These are phyloP conservation scores for Chironomus striatipennis DNA, from an alignment of 1,140 invertebrate species.

Conservation along the genomic window DNA sequence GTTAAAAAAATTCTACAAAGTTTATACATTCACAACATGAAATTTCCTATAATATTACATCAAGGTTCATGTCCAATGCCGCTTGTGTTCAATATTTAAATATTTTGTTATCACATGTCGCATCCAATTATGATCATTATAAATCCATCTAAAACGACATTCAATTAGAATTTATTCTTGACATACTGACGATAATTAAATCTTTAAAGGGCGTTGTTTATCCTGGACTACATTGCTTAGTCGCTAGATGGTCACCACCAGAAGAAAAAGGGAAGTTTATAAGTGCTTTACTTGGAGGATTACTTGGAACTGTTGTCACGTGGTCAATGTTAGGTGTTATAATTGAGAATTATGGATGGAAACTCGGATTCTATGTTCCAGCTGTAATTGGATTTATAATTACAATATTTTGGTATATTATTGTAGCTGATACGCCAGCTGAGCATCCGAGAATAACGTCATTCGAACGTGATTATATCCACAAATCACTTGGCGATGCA, in stretches of 20 bases:
- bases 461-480: slow-evolving; percentile 67
- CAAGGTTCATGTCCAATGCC: too few species aligned
- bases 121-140: too few species aligned
- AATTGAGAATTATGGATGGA: slow-evolving; percentile 58
- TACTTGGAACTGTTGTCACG: slow-evolving; percentile 67
- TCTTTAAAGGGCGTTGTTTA: slow-evolving; percentile 55
- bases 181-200: not conserved
- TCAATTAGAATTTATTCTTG: not conserved
- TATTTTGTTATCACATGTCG: too few species aligned
- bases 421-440: slow-evolving; percentile 62
- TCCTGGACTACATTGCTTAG: slow-evolving; percentile 59
- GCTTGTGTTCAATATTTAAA: too few species aligned
- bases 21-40: too few species aligned
- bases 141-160: too few species aligned
- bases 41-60: too few species aligned
- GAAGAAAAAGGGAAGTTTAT: slow-evolving; percentile 68
- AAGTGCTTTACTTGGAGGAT: slow-evolving; percentile 62
- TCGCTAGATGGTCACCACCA: slow-evolving; percentile 66
- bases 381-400: slow-evolving; percentile 54
- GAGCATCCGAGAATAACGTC: slow-evolving; percentile 64
- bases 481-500: slow-evolving; percentile 46
- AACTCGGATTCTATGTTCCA: slow-evolving; percentile 61
- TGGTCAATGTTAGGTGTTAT: slow-evolving; percentile 59
- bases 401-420: slow-evolving; percentile 51
- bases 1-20: too few species aligned